These are phyloP conservation scores for Lytechinus variegatus DNA, from an alignment of 35 echinoderm and acorn worm species.

Conservation along the genomic window DNA sequence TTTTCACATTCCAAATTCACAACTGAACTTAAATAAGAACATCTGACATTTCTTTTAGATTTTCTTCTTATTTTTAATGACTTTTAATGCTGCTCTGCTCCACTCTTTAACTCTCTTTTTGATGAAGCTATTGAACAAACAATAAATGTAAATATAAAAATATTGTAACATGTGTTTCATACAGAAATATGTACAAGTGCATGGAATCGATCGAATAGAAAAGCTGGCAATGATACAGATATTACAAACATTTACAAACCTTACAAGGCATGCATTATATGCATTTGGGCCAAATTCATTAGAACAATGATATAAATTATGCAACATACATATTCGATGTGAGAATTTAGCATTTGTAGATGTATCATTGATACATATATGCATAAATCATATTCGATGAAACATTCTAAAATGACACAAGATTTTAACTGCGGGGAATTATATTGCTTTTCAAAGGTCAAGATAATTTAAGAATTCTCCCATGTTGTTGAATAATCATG, in stretches of 20 bases:
- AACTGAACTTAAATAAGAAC: no score
- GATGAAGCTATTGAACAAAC: constrained; percentile 31
- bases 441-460: no score
- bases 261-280: neutral
- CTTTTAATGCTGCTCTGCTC: constrained; percentile 53
- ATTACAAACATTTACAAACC: neutral
- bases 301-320: neutral
- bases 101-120: neutral
- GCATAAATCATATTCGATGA: no score
- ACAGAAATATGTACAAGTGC: constrained; percentile 50
- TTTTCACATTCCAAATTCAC: neutral
- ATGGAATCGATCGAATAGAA: constrained; percentile 8
- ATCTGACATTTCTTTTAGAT: no score
- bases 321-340: neutral
- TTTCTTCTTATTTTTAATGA: neutral
- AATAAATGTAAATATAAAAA: constrained; percentile 39
- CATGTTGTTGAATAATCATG: no score
- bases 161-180: constrained; percentile 55
- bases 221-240: neutral
- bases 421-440: no score
- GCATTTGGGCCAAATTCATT: neutral
- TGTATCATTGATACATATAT: neutral
- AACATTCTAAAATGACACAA: no score
- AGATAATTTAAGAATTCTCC: no score
- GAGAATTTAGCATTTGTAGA: neutral